These are phyloP conservation scores for Drosophila obscura DNA, from an alignment of 1,140 invertebrate species.

Conservation along the genomic window DNA sequence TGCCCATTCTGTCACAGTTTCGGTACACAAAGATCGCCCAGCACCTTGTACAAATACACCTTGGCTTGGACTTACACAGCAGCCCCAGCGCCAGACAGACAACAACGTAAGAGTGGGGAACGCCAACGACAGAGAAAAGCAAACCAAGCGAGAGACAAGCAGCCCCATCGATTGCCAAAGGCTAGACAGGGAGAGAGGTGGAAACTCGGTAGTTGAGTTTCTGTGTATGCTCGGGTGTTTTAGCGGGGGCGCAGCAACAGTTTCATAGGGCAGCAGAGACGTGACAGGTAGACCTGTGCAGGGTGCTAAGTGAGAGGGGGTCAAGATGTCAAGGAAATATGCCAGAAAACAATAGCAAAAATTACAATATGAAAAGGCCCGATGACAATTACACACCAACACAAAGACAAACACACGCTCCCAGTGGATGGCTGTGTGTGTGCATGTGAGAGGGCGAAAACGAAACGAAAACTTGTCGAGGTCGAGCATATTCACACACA, in stretches of 20 bases:
- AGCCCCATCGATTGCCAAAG: conserved; percentile 54
- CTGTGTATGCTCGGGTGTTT: conserved; percentile 28
- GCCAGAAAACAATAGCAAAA: conserved; percentile 49
- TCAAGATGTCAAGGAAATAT: conserved; percentile 71
- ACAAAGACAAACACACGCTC: conserved; percentile 3
- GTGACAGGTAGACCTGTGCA: conserved; percentile 49
- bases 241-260: conserved; percentile 75
- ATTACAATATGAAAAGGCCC: conserved; percentile 45
- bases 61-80: conserved; percentile 64
- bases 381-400: conserved; percentile 51
- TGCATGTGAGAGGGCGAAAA: conserved; percentile 35
- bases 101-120: conserved; percentile 26
- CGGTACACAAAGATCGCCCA: no score
- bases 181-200: conserved; percentile 30
- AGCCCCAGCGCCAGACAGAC: conserved; percentile 54
- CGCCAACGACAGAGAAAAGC: conserved; percentile 38
- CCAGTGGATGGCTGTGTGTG: neutral
- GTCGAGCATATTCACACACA: conserved; percentile 38
- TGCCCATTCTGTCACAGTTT: no score
- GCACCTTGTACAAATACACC: no score
- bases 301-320: conserved; percentile 22
- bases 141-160: conserved; percentile 42
- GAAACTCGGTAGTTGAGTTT: conserved; percentile 32
- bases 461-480: conserved; percentile 61
- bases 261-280: conserved; percentile 37